These are phyloP conservation scores for Orthosia gothica DNA, from an alignment of 2,888 invertebrate genomes.

Conservation along the genomic window DNA sequence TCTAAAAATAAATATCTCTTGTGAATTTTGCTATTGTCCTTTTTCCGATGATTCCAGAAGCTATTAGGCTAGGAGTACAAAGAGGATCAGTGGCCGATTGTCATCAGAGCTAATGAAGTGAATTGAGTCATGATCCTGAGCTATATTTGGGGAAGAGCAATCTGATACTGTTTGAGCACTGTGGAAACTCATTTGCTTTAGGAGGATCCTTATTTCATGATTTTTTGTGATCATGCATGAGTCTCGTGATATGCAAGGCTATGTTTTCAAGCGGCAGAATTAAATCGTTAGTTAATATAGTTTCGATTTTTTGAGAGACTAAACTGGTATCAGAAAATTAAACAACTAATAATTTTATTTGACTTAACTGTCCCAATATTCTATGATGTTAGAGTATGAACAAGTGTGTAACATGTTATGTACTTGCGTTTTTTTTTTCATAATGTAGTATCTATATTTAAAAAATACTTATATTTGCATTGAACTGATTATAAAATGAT, in stretches of 20 bases:
- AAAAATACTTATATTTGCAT: neutral
- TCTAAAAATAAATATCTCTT: constrained; percentile 4
- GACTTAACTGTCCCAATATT: neutral
- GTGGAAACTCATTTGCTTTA: neutral
- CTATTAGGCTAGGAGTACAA: constrained; percentile 6
- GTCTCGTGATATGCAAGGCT: neutral
- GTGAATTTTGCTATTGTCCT: constrained; percentile 1
- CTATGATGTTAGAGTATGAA: neutral
- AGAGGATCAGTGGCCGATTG: constrained; percentile 49
- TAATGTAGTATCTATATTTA: neutral
- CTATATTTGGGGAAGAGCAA: constrained; percentile 36
- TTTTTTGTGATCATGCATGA: neutral
- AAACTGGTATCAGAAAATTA: neutral
- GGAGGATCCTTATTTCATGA: neutral
- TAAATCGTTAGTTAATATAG: neutral
- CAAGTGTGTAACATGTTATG: neutral
- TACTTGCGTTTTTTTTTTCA: neutral
- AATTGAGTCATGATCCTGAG: constrained; percentile 53
- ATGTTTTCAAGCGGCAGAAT: neutral
- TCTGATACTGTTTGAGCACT: constrained; percentile 16
- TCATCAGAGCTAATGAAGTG: constrained; percentile 37
- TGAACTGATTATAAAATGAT: neutral
- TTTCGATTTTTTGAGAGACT: neutral
- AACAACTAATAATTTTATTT: neutral
- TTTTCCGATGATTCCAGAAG: constrained; percentile 34